Evolutionary conservation across 2,113 vertebrate species (phyloP), one percentile per base, ranked within the genome.

Genomic region (Lathamus discolor): DNA sequence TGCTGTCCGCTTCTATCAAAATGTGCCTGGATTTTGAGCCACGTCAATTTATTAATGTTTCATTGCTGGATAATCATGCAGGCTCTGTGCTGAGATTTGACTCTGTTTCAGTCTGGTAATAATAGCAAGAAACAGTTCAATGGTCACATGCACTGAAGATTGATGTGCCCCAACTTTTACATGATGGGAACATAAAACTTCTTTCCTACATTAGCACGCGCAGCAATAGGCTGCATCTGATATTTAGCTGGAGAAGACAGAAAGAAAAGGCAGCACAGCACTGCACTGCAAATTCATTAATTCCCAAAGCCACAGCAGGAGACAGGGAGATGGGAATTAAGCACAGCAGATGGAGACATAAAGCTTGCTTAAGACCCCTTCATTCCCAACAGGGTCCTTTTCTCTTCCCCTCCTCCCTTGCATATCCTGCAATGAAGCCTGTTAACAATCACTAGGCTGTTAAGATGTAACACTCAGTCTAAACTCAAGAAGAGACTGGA

Each of bases 281-380:
- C 52, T 52, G 48, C 27, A 27, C 52, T 92, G 74, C 66, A 87
- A 94, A 76, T 76, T 76, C 86, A 85, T 76, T 82, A 61, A 49
- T 77, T 91, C 81, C 88, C 59, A 79, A 72, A 91, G 89, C 62
- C 93, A 57, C 95, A 96, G 93, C 80, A 1, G 93, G 93, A 77
- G 88, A 73, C 48, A 51, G 57, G 48, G 93, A 94, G 86, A 87
- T 48, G 70, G 35, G 93, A 93, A 89, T 94, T 82, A 96, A 89
- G 44, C 44, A 75, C 66, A 91, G 66, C 83, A 97, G 94, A 96
- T 92, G 94, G 93, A 94, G 88, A 83, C 48, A 85, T 73, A 85
- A 96, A 95, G 94, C 66, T 89, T 75, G 51, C 46, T 79, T 91
- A 79, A 97, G 77, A 79, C 70, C 69, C 48, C 84, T 84, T 95